Evolutionary conservation across 2,113 vertebrate genomes (phyloP).

Genomic region (Euleptes europaea): DNA sequence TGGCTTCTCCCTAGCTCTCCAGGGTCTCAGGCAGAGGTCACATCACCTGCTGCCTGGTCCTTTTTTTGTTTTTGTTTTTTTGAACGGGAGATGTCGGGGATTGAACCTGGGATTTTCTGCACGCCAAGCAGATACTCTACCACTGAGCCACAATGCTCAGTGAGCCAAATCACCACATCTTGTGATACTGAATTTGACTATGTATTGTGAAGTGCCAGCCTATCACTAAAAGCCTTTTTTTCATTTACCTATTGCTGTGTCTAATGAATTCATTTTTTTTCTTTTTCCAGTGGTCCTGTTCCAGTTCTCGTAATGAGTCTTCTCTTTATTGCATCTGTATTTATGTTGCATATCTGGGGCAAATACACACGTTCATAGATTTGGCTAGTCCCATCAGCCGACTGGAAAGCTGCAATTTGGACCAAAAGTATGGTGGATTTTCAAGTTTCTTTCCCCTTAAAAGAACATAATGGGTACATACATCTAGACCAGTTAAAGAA

Average conservation of each 20-base stretch:
- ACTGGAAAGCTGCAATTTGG: conserved; percentile 83
- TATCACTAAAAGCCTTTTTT: not conserved
- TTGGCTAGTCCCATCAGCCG: conserved; percentile 62
- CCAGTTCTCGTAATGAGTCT: conserved; percentile 99
- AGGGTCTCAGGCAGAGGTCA: too few species aligned
- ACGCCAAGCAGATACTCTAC: too few species aligned
- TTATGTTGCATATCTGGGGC: conserved; percentile 99
- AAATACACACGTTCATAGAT: conserved; percentile 98
- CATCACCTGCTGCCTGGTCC: too few species aligned
- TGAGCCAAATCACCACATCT: not conserved
- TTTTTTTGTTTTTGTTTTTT: too few species aligned
- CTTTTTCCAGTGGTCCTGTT: conserved; percentile 90
- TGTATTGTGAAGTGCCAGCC: not conserved
- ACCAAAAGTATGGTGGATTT: conserved; percentile 87
- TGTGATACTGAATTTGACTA: not conserved
- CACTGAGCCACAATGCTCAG: too few species aligned
- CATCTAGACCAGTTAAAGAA: conserved; percentile 63
- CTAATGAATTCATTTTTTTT: conserved; percentile 54
- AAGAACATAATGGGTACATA: conserved; percentile 57
- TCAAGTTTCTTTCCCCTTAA: conserved; percentile 60
- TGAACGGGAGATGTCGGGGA: too few species aligned
- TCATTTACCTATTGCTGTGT: conserved; percentile 9
- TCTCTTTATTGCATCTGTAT: conserved; percentile 98
- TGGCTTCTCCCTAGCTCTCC: too few species aligned
- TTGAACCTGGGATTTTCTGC: too few species aligned